Base-by-base conservation (phyloP, 2,888 invertebrate genomes). In the Ormyrus labotus region DNA sequence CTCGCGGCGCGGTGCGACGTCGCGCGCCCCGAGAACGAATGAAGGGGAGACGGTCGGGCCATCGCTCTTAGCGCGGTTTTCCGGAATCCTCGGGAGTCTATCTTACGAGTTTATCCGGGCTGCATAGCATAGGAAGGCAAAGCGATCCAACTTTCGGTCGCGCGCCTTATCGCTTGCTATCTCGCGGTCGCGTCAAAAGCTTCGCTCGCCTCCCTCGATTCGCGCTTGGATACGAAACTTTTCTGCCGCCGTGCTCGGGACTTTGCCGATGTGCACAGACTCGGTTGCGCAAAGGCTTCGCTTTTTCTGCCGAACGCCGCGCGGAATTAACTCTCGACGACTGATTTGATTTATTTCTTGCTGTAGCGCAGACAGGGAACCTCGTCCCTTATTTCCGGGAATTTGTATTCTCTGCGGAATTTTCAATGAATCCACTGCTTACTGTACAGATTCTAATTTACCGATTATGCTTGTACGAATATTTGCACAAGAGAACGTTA, bases 21-120 rank as follows among this genome's bases (percentile, higher is more conserved):
- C n/a, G 61, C 11, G 82, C 74, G 78, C 72, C 65, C 74, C 73
- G 76, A 84, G 84, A 83, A 78, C 82, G 82, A 83, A 34, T 34
- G 34, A 78, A 83, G 83, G 85, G 79, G 84, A 84, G 86, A 85
- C 84, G 83, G 84, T 82, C 84, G 83, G 84, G 83, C 85, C 86
- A 87, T 87, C 87, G 87, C 85, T 87, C 87, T 87, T 87, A 82
- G 83, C 85, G 85, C 81, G 87, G 85, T 88, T 87, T 86, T 85
- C 87, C 81, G 84, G 84, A 85, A 86, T 87, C 85, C 85, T 83
- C 84, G 65, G 65, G 75, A 85, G 85, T 85, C 85, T 86, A 87
- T 87, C 87, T 87, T 81, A 78, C 63, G 85, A 85, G 85, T 87
- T 85, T 84, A 86, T 87, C 86, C 0, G 3, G 48, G 19, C 11